These are phyloP conservation scores for Riparia riparia DNA, from an alignment of 2,113 vertebrate genomes.

Conservation along the genomic window DNA sequence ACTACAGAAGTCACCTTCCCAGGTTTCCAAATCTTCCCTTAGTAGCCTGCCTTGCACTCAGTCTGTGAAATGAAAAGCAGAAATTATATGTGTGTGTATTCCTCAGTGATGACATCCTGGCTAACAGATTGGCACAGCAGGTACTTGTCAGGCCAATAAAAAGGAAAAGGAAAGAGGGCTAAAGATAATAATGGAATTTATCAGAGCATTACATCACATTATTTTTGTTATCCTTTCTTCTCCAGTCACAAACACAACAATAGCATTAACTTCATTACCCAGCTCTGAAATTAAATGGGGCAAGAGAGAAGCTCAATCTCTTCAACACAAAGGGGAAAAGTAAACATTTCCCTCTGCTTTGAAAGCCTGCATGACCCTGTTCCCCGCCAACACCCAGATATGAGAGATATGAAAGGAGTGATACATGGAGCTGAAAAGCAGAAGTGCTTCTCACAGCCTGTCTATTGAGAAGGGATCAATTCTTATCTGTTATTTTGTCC, in stretches of 20 bases:
- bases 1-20: not conserved
- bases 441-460: not conserved
- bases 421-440: not conserved
- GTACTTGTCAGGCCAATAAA: conserved; percentile 25
- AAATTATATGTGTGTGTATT: not conserved
- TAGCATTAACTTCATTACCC: conserved; percentile 7
- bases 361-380: conserved; percentile 15
- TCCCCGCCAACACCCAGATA: conserved; percentile 18
- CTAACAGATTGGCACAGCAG: conserved; percentile 58
- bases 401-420: not conserved
- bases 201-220: conserved; percentile 40
- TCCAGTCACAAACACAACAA: not conserved
- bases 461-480: not conserved
- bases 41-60: not conserved
- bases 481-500: not conserved
- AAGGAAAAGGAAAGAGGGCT: not conserved
- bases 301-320: not conserved
- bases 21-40: not conserved
- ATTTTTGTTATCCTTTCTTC: not conserved
- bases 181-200: conserved; percentile 36
- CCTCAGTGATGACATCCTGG: not conserved
- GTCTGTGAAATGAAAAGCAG: not conserved
- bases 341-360: not conserved
- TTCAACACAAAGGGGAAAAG: not conserved
- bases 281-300: conserved; percentile 46